Percentiles rank a stretch among this genome's conserved stretches.
phyloP scores from a whole-genome alignment of 1,140 invertebrate species.

The Macrotrachela quadricornifera region DNA sequence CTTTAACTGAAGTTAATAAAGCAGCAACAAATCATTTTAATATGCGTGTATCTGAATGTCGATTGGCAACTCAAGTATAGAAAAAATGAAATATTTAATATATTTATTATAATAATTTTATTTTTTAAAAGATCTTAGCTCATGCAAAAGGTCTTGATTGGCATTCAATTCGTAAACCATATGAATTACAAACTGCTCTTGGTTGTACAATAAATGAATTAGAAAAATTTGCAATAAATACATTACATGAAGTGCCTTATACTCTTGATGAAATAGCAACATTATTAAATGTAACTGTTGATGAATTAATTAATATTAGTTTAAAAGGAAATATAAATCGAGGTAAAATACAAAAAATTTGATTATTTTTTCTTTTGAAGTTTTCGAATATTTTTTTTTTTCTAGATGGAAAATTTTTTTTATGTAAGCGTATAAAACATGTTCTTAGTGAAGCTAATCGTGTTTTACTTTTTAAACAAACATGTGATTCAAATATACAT shows the following conservation, averaged over 20 bases:
- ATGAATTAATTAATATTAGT: slow-evolving; percentile 42
- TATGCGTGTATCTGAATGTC: slow-evolving; percentile 72
- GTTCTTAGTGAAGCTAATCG: slow-evolving; percentile 53
- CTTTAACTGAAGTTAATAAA: slow-evolving; percentile 71
- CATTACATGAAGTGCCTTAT: slow-evolving; percentile 48
- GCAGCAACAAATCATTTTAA: slow-evolving; percentile 73
- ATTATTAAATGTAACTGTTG: slow-evolving; percentile 40
- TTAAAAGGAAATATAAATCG: slow-evolving; percentile 46
- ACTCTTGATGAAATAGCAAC: slow-evolving; percentile 48
- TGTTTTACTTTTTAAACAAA: slow-evolving; percentile 48
- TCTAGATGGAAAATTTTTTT: background rate
- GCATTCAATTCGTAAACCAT: slow-evolving; percentile 38
- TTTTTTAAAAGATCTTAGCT: slow-evolving; percentile 41
- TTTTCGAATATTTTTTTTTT: slow-evolving; percentile 8
- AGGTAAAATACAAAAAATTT: slow-evolving; percentile 12
- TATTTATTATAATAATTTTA: background rate
- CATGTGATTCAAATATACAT: slow-evolving; percentile 33
- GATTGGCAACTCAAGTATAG: slow-evolving; percentile 40
- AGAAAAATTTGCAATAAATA: slow-evolving; percentile 39
- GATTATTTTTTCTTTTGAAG: background rate
- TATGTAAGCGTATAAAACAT: slow-evolving; percentile 55
- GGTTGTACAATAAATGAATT: slow-evolving; percentile 44
- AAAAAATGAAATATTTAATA: background rate
- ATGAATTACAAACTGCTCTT: slow-evolving; percentile 46
- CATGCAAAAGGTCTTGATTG: slow-evolving; percentile 41